phyloP scores from a whole-genome alignment of 2,113 vertebrate genomes.

The Glaucomys volans region DNA sequence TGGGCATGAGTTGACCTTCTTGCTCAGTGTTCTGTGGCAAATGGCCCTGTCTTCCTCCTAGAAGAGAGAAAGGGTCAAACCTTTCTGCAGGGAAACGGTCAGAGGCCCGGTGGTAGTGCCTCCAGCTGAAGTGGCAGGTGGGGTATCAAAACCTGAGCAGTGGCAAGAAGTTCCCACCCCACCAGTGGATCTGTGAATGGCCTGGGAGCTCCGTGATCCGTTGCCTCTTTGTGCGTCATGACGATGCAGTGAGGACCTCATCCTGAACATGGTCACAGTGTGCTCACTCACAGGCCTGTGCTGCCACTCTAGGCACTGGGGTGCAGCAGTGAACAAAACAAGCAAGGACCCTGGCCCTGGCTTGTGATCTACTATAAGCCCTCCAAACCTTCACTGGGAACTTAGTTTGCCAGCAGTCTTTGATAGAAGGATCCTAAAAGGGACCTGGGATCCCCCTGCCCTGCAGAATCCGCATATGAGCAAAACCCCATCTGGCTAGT shows the following conservation, averaged over 20 bases:
- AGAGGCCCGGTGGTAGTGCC: background rate
- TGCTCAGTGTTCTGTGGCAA: slow-evolving; percentile 9
- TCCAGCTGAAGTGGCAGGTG: background rate
- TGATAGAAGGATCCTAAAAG: background rate
- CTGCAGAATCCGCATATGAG: background rate
- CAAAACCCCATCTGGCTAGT: background rate
- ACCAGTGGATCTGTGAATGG: background rate
- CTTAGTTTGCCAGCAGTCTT: background rate
- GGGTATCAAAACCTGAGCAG: background rate
- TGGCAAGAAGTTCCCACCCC: background rate
- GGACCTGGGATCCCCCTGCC: background rate
- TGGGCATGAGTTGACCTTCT: background rate
- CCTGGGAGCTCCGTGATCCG: background rate
- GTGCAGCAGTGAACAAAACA: background rate
- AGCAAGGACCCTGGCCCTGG: background rate
- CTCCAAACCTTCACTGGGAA: background rate
- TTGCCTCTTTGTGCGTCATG: background rate
- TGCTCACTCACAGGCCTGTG: background rate
- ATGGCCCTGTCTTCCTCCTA: background rate
- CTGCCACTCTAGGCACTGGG: background rate
- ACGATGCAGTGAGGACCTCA: background rate
- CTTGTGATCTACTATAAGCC: background rate
- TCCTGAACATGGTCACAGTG: accelerated
- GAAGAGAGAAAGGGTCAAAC: slow-evolving; percentile 49
- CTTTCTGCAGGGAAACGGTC: background rate